Evolutionary conservation across 53 echinoderm and acorn worm species (phyloP), one percentile per base, ranked within the genome.

Genomic region (Holothuria scabra): DNA sequence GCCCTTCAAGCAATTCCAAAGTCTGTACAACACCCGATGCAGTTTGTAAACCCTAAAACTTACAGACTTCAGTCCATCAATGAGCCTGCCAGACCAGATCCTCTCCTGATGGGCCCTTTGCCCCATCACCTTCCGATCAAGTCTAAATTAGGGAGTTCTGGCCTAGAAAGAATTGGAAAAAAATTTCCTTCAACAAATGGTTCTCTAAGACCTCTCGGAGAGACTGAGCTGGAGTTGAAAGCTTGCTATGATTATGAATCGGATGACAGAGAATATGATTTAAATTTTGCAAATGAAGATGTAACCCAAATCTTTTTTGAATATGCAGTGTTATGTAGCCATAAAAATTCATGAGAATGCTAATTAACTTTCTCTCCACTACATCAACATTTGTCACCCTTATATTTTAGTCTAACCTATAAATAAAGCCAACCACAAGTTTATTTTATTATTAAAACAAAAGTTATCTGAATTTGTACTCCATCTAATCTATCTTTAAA

Each of bases 1-100:
- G 76, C 76, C 76, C 76, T 76, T 26, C 76, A 76, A 28, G 76
- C 76, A n/a, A 49, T 76, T 48, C 76, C 76, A 6, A 56, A 76
- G 28, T 56, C 76, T 13, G 52, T 76, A 5, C 52, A 76, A 14
- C 23, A 48, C 22, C 52, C 22, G 16, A 31, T 64, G 28, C 28
- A 55, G 55, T 49, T 26, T 52, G 24, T 76, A 2, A 76, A 13
- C 29, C 76, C 76, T 4, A 76, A 76, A 76, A 56, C 76, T 23
- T 76, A 76, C 19, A 46, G 48, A 19, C 57, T 76, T 0, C 55
- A 76, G 12, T 56, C 76, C 24, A 76, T 76, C 46, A 46, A 21
- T 23, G 56, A 28, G 11, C 24, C 31, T 16, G 18, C 52, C 52
- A 52, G 11, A 30, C 34, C 69, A 30, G 32, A 69, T 33, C 34